Percentiles rank a stretch among this genome's conserved stretches.
These are phyloP conservation scores for Pteromalus puparum DNA, from an alignment of 1,140 invertebrate genomes.

Conservation along the genomic window DNA sequence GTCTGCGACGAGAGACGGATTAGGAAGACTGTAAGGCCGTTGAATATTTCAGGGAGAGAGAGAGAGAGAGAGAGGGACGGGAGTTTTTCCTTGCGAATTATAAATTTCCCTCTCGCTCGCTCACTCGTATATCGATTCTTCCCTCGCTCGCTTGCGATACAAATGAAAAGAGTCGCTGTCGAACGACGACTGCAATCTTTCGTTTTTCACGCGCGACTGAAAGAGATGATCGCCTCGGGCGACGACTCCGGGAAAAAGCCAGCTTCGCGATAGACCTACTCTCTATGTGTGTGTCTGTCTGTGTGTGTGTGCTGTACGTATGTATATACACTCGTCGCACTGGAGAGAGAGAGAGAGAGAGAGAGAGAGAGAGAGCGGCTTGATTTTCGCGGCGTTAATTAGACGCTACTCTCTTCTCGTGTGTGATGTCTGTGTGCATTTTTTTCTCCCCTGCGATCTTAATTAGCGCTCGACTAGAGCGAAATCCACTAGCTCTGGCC, in stretches of 20 bases:
- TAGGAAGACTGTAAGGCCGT: neutral
- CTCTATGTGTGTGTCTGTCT: neutral
- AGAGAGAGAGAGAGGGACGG: too few relatives aligned
- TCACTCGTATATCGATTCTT: neutral
- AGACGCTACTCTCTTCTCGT: neutral
- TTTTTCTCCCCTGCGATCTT: too few relatives aligned
- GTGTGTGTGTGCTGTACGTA: neutral
- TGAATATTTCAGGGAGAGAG: slow-evolving; percentile 8
- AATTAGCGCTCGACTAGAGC: too few relatives aligned
- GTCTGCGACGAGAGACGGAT: neutral
- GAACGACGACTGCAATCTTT: neutral
- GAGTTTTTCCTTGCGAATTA: neutral
- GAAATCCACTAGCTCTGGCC: neutral
- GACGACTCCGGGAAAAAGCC: neutral
- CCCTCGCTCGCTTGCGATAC: too few relatives aligned
- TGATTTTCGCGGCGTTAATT: neutral
- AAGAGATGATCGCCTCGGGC: neutral
- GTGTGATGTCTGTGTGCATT: too few relatives aligned
- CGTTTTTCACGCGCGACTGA: neutral
- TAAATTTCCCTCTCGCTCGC: neutral
- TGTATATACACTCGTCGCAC: neutral
- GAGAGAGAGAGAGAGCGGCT: too few relatives aligned
- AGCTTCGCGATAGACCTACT: neutral
- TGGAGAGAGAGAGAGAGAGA: too few relatives aligned
- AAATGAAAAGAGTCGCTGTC: neutral